Evolutionary conservation across 2,113 vertebrate species (phyloP).

Genomic region (Hippopotamus amphibius): DNA sequence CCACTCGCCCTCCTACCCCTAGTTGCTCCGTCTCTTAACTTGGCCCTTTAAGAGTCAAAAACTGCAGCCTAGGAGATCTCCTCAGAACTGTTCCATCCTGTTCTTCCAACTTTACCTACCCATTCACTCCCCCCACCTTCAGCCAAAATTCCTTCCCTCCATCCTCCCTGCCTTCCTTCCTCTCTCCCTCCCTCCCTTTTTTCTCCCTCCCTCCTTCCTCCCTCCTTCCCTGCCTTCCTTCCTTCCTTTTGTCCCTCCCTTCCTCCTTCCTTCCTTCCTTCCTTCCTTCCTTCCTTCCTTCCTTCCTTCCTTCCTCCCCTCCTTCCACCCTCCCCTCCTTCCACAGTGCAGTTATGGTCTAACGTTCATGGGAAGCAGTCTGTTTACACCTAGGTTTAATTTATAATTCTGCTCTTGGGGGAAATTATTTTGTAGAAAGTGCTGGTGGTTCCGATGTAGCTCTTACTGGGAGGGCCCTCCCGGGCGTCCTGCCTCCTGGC

Average conservation of each 20-base stretch:
- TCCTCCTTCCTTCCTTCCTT: neutral
- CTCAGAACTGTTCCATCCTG: neutral
- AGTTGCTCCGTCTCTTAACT: neutral
- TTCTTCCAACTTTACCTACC: neutral
- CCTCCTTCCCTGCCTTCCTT: accelerated
- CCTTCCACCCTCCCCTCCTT: neutral
- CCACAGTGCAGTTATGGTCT: neutral
- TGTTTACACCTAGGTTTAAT: neutral
- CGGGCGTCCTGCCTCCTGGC: neutral
- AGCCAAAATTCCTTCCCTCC: neutral
- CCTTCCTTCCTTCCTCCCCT: neutral
- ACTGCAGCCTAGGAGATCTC: neutral
- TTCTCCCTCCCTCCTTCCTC: no score
- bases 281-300: neutral
- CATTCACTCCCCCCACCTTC: neutral
- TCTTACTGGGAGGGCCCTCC: neutral
- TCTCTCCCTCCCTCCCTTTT: accelerated
- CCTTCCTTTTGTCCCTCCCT: accelerated
- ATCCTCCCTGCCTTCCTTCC: accelerated
- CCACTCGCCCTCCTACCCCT: neutral
- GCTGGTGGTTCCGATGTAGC: accelerated
- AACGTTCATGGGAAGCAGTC: neutral
- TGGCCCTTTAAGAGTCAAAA: neutral
- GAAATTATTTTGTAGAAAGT: neutral
- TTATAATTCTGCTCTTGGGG: neutral